phyloP scores from a whole-genome alignment of 2,888 invertebrate species.

The Strigamia maritima region DNA sequence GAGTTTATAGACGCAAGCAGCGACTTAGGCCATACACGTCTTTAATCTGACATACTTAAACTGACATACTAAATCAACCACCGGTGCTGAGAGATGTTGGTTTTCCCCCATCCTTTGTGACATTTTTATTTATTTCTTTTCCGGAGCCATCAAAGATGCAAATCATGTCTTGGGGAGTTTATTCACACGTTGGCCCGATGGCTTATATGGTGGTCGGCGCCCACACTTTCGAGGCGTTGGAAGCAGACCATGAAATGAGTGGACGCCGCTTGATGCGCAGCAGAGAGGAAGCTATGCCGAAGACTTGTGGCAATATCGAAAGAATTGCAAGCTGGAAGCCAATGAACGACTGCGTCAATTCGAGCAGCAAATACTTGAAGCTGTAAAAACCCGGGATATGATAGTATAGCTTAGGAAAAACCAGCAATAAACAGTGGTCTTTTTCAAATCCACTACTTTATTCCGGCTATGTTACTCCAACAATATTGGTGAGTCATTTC shows the following conservation, averaged over 20 bases:
- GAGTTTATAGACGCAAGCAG: too few species aligned
- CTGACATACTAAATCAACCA: too few species aligned
- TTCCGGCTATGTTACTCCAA: conserved; percentile 81
- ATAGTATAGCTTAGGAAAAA: conserved; percentile 48
- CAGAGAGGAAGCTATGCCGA: conserved; percentile 63
- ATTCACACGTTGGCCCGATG: conserved; percentile 67
- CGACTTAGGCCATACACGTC: too few species aligned
- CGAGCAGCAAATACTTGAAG: conserved; percentile 73
- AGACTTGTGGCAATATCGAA: conserved; percentile 59
- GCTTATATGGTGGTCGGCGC: conserved; percentile 72
- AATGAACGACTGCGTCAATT: conserved; percentile 74
- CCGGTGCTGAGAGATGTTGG: background rate
- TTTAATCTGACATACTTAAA: too few species aligned
- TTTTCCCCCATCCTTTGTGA: background rate
- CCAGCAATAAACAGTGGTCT: conserved; percentile 65
- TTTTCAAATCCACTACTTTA: conserved; percentile 80
- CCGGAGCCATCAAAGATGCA: conserved; percentile 39
- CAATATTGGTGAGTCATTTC: conserved; percentile 81
- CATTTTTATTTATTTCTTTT: background rate
- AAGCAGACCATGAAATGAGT: conserved; percentile 66
- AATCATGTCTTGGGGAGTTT: conserved; percentile 56
- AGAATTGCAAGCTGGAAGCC: conserved; percentile 77
- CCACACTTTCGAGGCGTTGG: conserved; percentile 69
- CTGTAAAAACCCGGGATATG: conserved; percentile 60
- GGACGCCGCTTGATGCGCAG: conserved; percentile 58